phyloP scores from a whole-genome alignment of 2,888 invertebrate genomes.

The Hedychridium roseum region DNA sequence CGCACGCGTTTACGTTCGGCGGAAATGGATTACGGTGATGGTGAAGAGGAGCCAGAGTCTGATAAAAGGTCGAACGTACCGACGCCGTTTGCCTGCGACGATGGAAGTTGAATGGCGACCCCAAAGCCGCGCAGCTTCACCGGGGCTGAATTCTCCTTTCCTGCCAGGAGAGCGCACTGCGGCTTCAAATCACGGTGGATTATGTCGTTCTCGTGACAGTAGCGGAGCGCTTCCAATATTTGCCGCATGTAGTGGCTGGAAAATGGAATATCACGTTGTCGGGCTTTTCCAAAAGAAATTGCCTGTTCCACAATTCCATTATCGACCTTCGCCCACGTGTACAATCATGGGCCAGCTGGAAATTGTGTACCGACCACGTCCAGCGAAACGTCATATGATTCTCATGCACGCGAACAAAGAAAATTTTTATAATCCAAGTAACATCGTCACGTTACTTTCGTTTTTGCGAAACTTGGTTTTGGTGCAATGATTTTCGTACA shows the following conservation, averaged over 20 bases:
- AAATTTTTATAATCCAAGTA: too few species aligned
- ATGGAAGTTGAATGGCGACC: constrained; percentile 92
- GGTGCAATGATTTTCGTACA: too few species aligned
- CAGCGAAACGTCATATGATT: too few species aligned
- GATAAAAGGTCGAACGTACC: constrained; percentile 61
- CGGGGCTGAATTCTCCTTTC: constrained; percentile 97
- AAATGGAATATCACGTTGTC: constrained; percentile 20
- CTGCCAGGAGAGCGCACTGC: constrained; percentile 94
- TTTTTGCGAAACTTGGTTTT: too few species aligned
- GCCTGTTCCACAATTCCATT: too few species aligned
- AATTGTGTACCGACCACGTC: too few species aligned
- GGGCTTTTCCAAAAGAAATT: too few species aligned
- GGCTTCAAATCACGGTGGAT: constrained; percentile 98
- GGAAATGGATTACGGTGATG: neutral
- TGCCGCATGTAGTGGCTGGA: constrained; percentile 98
- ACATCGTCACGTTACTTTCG: too few species aligned
- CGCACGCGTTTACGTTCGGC: constrained; percentile 19
- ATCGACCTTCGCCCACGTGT: too few species aligned
- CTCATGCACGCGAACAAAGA: too few species aligned
- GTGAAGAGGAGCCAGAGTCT: constrained; percentile 7
- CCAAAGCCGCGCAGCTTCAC: constrained; percentile 98
- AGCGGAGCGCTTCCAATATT: constrained; percentile 94
- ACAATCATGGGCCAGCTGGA: too few species aligned
- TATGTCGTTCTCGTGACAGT: constrained; percentile 98
- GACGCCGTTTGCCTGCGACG: constrained; percentile 74